Conservation (phyloP, 23 tunicate genomes). For the Trididemnum clinides region DNA sequence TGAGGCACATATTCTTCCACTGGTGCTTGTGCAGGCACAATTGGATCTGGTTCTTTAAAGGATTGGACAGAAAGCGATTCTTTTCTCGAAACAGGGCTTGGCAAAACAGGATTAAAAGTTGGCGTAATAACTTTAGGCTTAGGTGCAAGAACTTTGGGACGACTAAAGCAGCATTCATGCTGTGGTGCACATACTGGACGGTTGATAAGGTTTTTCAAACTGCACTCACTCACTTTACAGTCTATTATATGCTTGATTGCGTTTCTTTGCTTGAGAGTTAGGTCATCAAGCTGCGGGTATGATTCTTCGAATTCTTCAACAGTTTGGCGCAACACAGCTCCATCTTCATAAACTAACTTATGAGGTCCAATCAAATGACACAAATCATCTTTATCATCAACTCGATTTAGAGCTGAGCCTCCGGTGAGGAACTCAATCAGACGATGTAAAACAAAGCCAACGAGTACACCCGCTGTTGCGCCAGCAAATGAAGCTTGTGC, state of each 20-base stretch:
- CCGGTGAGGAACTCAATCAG: not conserved
- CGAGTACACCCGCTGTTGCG: constrained; percentile 30
- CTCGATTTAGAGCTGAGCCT: constrained; percentile 49
- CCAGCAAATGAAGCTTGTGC: constrained; percentile 47
- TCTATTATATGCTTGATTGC: constrained; percentile 60
- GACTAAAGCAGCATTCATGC: constrained; percentile 16
- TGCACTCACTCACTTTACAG: constrained; percentile 44
- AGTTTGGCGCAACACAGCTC: constrained; percentile 57
- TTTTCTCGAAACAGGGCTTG: too few relatives aligned
- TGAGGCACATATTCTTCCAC: too few relatives aligned
- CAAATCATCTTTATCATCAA: constrained; percentile 85
- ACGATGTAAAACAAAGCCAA: constrained; percentile 33
- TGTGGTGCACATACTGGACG: constrained; percentile 11
- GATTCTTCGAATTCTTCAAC: too few relatives aligned
- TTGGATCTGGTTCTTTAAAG: too few relatives aligned
- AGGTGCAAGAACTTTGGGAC: too few relatives aligned
- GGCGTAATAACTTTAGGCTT: too few relatives aligned
- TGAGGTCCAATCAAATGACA: constrained; percentile 47
- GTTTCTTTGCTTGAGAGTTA: constrained; percentile 51
- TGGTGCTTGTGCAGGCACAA: too few relatives aligned
- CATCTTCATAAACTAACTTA: constrained; percentile 40
- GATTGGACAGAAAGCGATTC: too few relatives aligned
- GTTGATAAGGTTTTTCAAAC: constrained; percentile 5
- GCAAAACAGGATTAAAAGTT: too few relatives aligned
- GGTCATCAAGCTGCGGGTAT: not conserved